These are phyloP conservation scores for Origma solitaria DNA, from an alignment of 2,113 vertebrate species.

Conservation along the genomic window DNA sequence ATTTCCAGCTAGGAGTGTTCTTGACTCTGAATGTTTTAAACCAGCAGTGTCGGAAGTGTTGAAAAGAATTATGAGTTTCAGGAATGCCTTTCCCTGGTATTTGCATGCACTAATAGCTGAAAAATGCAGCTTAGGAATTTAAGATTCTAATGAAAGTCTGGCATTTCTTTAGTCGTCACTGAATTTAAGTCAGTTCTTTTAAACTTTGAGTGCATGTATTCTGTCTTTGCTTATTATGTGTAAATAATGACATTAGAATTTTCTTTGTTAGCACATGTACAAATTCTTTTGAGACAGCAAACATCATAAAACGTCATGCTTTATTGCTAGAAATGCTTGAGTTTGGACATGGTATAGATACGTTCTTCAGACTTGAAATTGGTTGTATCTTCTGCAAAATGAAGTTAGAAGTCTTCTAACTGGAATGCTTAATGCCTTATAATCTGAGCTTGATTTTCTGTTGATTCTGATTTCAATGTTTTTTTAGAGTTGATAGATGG, in stretches of 20 bases:
- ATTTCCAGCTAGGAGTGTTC: not conserved
- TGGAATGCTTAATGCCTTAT: not conserved
- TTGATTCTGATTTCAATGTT: not conserved
- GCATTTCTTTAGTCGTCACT: not conserved
- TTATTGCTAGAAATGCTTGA: not conserved
- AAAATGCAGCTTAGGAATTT: not conserved
- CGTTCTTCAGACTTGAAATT: not conserved
- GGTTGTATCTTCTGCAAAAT: not conserved
- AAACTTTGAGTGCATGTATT: not conserved
- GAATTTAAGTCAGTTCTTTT: not conserved
- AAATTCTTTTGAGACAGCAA: not conserved
- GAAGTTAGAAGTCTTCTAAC: not conserved
- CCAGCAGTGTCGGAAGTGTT: not conserved
- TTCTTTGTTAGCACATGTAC: not conserved
- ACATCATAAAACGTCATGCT: not conserved
- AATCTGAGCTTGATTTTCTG: not conserved
- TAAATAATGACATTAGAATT: not conserved
- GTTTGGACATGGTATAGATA: not conserved
- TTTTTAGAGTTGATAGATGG: not conserved
- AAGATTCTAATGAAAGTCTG: not conserved
- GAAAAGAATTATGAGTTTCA: not conserved
- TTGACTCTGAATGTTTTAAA: not conserved
- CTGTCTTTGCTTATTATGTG: not conserved
- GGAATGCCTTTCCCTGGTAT: not conserved
- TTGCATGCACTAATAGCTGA: not conserved